These are phyloP conservation scores for Coleophora flavipennella DNA, from an alignment of 2,888 invertebrate genomes.

Conservation along the genomic window DNA sequence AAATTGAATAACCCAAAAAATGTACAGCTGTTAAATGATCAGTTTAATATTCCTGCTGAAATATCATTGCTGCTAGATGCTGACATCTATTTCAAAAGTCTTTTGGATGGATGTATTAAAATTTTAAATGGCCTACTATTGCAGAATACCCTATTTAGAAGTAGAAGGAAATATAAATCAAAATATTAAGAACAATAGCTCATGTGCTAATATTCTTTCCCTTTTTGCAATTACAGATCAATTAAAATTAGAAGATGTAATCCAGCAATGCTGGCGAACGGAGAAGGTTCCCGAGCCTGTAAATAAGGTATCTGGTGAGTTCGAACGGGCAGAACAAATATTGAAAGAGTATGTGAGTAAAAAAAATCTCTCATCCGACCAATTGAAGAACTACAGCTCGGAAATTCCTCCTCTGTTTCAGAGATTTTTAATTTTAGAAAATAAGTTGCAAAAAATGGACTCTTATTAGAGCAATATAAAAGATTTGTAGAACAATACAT, in stretches of 20 bases:
- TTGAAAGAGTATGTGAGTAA: not conserved
- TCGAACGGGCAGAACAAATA: no score
- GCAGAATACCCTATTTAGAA: conserved; percentile 15
- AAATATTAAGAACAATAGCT: not conserved
- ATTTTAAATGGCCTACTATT: conserved; percentile 7
- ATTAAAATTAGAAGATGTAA: conserved; percentile 12
- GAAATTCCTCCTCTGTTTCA: conserved; percentile 12
- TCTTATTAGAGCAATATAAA: conserved; percentile 7
- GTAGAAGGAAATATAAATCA: conserved; percentile 8
- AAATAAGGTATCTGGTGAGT: not conserved
- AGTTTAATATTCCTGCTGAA: conserved; percentile 7
- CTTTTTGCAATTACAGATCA: conserved; percentile 8
- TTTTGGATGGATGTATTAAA: conserved; percentile 8
- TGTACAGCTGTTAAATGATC: conserved; percentile 6
- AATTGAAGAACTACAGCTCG: conserved; percentile 8
- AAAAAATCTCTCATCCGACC: conserved; percentile 1
- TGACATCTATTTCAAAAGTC: conserved; percentile 9
- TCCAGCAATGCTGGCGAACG: conserved; percentile 16
- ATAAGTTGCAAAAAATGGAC: conserved; percentile 5
- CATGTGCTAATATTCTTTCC: not conserved
- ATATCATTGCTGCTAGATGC: conserved; percentile 3
- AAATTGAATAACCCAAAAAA: conserved; percentile 1
- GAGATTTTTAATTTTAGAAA: conserved; percentile 10
- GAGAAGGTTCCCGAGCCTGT: conserved; percentile 10
- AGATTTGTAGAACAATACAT: conserved; percentile 12